phyloP scores from a whole-genome alignment of 2,888 invertebrate genomes.

The Acronicta aceris region DNA sequence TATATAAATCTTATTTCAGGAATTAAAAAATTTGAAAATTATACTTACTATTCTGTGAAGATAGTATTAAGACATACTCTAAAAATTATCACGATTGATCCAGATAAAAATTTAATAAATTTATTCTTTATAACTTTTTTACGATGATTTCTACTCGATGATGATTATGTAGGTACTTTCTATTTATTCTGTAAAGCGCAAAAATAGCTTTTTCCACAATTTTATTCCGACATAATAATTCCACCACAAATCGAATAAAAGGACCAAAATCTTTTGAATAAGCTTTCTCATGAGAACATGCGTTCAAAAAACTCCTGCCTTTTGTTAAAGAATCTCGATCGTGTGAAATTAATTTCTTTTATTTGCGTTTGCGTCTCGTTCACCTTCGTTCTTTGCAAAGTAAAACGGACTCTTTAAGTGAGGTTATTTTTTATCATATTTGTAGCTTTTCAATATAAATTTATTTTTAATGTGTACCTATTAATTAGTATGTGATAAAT shows the following conservation, averaged over 20 bases:
- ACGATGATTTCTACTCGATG: no score
- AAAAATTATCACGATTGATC: no score
- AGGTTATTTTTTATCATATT: background rate
- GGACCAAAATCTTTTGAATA: constrained; percentile 36
- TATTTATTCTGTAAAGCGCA: background rate
- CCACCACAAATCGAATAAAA: constrained; percentile 23
- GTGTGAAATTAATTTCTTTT: constrained; percentile 46
- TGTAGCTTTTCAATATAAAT: background rate
- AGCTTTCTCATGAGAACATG: constrained; percentile 53
- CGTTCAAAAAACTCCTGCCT: constrained; percentile 36
- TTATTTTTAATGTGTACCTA: background rate
- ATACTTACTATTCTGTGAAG: no score
- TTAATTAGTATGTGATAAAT: no score
- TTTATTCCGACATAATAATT: background rate
- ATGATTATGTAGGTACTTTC: no score
- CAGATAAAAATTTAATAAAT: no score
- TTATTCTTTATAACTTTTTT: no score
- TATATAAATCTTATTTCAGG: no score
- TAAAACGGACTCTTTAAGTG: background rate
- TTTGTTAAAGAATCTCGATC: constrained; percentile 46
- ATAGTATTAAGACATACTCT: no score
- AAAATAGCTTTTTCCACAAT: background rate
- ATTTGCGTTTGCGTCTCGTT: constrained; percentile 41
- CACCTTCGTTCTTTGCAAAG: constrained; percentile 7
- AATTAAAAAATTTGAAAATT: no score